phyloP scores from a whole-genome alignment of 2,888 invertebrate genomes.

The Drosophila nigricruria region DNA sequence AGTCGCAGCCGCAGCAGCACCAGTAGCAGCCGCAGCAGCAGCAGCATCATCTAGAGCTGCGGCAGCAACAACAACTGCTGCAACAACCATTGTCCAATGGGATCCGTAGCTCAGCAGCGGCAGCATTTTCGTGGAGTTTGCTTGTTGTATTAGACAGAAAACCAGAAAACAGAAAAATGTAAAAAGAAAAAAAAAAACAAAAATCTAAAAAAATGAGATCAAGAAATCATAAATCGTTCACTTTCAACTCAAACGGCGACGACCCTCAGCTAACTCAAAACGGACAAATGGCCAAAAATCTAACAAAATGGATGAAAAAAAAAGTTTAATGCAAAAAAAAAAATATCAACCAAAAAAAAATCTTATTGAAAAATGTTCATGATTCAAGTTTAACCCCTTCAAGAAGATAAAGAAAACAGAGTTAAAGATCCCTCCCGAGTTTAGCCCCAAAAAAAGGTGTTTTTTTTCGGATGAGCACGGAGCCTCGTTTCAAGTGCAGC shows the following conservation, averaged over 20 bases:
- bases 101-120: conserved; percentile 37
- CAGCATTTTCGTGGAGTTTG: conserved; percentile 66
- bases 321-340: conserved; percentile 21
- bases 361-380: conserved; percentile 22
- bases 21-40: conserved; percentile 11
- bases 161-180: conserved; percentile 28
- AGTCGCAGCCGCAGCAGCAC: conserved; percentile 2
- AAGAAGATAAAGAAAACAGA: conserved; percentile 1
- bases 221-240: conserved; percentile 57
- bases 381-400: conserved; percentile 26
- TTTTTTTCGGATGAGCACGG: conserved; percentile 10
- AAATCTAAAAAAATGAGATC: conserved; percentile 25
- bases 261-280: conserved; percentile 55
- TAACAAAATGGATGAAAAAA: conserved; percentile 9
- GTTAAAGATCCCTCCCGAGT: conserved; percentile 26
- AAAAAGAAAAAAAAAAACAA: conserved; percentile 48
- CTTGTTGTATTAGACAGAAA: conserved; percentile 66
- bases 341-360: conserved; percentile 17
- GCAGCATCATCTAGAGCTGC: conserved; percentile 6
- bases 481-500: conserved; percentile 7
- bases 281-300: conserved; percentile 54
- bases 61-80: conserved; percentile 32
- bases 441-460: conserved; percentile 19
- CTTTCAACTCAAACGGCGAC: conserved; percentile 70
- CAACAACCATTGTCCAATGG: conserved; percentile 38